Evolutionary conservation across 2,113 vertebrate species (phyloP).

Genomic region (Acinonyx jubatus): DNA sequence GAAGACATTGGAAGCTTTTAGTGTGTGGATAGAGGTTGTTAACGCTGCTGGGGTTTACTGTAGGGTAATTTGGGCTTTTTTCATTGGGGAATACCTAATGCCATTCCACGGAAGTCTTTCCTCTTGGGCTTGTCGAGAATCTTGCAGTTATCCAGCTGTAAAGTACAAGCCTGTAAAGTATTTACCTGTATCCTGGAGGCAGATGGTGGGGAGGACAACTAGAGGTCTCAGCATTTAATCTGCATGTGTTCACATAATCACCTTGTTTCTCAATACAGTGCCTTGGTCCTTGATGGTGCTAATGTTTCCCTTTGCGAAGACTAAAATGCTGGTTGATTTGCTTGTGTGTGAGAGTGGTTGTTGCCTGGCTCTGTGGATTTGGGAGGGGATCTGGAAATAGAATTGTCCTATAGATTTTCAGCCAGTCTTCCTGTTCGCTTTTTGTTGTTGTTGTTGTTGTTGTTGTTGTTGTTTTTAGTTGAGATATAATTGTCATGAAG

Average conservation of each 20-base stretch:
- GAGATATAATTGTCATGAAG: not conserved
- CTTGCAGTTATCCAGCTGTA: not conserved
- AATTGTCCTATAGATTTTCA: slow-evolving; percentile 13
- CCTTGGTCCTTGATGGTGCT: not conserved
- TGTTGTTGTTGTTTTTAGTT: not conserved
- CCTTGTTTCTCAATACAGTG: not conserved
- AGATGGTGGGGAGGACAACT: not conserved
- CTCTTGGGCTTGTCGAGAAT: not conserved
- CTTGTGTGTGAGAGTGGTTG: not conserved
- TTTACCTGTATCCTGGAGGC: not conserved
- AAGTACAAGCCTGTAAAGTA: not conserved
- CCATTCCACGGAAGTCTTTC: not conserved
- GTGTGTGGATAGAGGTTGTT: not conserved
- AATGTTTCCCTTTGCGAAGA: not conserved
- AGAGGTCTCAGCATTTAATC: not conserved
- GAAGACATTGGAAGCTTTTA: not conserved
- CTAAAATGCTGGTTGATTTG: slow-evolving; percentile 2
- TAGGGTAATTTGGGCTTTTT: not conserved
- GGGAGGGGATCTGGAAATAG: not conserved
- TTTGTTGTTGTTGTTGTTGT: not conserved
- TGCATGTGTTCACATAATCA: not conserved
- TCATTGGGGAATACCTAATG: not conserved
- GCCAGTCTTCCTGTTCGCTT: not conserved
- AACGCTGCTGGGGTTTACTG: not conserved
- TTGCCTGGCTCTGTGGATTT: not conserved